These are phyloP conservation scores for Phytoseiulus persimilis DNA, from an alignment of 2,888 invertebrate species.

Conservation along the genomic window DNA sequence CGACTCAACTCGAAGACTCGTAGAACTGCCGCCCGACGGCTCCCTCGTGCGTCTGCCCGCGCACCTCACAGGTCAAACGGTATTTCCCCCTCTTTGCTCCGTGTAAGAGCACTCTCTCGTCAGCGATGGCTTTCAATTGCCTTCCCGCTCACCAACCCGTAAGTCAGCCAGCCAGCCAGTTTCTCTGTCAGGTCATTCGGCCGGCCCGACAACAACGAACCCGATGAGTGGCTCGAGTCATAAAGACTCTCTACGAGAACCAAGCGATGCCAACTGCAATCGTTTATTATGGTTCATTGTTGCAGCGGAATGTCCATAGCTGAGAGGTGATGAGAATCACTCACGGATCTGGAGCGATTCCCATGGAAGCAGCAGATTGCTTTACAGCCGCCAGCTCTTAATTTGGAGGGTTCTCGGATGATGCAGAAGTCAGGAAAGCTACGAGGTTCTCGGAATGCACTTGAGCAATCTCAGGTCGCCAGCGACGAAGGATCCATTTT, in stretches of 20 bases:
- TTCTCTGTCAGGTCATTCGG: neutral
- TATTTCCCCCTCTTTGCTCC: neutral
- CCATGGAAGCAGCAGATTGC: neutral
- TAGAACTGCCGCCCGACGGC: neutral
- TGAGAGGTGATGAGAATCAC: neutral
- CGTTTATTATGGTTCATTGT: neutral
- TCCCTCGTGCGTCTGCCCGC: neutral
- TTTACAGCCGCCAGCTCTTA: neutral
- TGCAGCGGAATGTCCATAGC: neutral
- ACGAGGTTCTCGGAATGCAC: too few relatives aligned
- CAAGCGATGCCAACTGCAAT: neutral
- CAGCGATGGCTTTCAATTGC: neutral
- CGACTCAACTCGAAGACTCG: neutral
- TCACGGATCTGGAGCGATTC: neutral
- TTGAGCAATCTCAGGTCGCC: too few relatives aligned
- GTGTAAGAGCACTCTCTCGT: neutral
- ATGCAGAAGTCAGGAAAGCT: too few relatives aligned
- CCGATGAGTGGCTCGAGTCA: neutral
- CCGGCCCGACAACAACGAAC: neutral
- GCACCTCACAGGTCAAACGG: neutral
- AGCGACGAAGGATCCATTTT: too few relatives aligned
- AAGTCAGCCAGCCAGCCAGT: neutral
- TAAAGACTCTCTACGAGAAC: neutral
- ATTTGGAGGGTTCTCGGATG: neutral
- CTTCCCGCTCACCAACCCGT: neutral